These are phyloP conservation scores for Diprion similis DNA, from an alignment of 1,140 invertebrate species.

Conservation along the genomic window DNA sequence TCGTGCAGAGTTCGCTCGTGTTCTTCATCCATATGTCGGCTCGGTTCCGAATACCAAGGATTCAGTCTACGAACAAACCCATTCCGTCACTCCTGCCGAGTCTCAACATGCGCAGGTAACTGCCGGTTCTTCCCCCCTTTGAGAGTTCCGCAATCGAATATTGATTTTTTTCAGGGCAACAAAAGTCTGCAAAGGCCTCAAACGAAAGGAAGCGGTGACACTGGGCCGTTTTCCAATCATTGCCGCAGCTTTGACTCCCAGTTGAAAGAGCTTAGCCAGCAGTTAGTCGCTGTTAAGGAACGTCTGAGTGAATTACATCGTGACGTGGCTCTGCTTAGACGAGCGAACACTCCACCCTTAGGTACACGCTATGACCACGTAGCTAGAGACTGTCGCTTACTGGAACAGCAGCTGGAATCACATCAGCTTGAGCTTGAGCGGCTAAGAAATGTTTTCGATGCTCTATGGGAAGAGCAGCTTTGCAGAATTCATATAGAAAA, in stretches of 20 bases:
- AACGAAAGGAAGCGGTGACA: slow-evolving; percentile 53
- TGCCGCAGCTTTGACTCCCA: slow-evolving; percentile 71
- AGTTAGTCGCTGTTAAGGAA: slow-evolving; percentile 70
- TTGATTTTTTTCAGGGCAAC: neutral
- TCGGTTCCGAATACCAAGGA: slow-evolving; percentile 48
- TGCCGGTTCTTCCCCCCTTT: neutral
- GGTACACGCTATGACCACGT: slow-evolving; percentile 66
- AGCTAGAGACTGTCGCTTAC: slow-evolving; percentile 66
- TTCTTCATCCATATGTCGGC: slow-evolving; percentile 69
- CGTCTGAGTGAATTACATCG: slow-evolving; percentile 70
- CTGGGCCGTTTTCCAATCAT: slow-evolving; percentile 71
- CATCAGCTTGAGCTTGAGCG: slow-evolving; percentile 71
- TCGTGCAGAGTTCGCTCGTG: slow-evolving; percentile 68
- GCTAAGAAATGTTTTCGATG: slow-evolving; percentile 67
- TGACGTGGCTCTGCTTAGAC: slow-evolving; percentile 65
- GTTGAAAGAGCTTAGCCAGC: slow-evolving; percentile 69
- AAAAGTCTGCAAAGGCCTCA: slow-evolving; percentile 22
- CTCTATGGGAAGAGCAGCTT: slow-evolving; percentile 74
- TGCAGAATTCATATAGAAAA: slow-evolving; percentile 73
- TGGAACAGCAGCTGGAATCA: slow-evolving; percentile 70
- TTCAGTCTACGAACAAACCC: slow-evolving; percentile 49
- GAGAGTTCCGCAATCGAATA: neutral
- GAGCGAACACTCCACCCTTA: slow-evolving; percentile 67
- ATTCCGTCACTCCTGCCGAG: slow-evolving; percentile 39
- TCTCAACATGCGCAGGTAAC: slow-evolving; percentile 49